Conservation (phyloP, 92 coral and sea anemone species). For the Umimayanthus kanabou region DNA sequence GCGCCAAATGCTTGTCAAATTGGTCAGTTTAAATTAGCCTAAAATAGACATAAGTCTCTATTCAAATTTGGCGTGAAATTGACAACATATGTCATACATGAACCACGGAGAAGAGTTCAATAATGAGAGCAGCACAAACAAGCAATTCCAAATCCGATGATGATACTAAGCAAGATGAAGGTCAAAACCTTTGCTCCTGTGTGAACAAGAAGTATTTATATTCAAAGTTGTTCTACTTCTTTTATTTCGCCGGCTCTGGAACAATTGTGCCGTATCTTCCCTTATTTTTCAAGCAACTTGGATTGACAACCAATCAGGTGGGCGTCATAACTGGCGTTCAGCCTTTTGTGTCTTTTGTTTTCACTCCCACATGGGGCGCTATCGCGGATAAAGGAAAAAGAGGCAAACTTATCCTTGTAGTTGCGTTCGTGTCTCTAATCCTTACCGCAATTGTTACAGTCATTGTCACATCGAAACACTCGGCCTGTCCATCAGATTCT, state of each 20-base stretch:
- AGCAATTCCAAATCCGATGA: background rate
- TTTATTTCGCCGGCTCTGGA: conserved; percentile 56
- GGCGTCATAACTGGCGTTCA: conserved; percentile 61
- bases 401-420: conserved; percentile 43
- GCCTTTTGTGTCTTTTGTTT: conserved; percentile 59
- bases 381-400: conserved; percentile 48
- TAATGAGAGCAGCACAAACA: background rate
- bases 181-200: background rate
- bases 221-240: conserved; percentile 55
- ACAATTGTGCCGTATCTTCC: conserved; percentile 54
- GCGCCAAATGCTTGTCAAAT: background rate
- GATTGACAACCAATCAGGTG: conserved; percentile 48
- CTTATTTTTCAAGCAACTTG: conserved; percentile 53
- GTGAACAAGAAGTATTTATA: conserved; percentile 43
- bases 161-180: background rate
- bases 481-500: background rate
- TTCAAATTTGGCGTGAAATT: background rate
- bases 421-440: conserved; percentile 46
- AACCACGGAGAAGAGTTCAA: background rate
- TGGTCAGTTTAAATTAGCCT: background rate
- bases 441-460: conserved; percentile 43
- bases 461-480: conserved; percentile 6
- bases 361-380: conserved; percentile 61
- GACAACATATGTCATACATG: background rate
- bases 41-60: background rate